These are phyloP conservation scores for Neopipo cinnamomea DNA, from an alignment of 2,113 vertebrate species.

Conservation along the genomic window DNA sequence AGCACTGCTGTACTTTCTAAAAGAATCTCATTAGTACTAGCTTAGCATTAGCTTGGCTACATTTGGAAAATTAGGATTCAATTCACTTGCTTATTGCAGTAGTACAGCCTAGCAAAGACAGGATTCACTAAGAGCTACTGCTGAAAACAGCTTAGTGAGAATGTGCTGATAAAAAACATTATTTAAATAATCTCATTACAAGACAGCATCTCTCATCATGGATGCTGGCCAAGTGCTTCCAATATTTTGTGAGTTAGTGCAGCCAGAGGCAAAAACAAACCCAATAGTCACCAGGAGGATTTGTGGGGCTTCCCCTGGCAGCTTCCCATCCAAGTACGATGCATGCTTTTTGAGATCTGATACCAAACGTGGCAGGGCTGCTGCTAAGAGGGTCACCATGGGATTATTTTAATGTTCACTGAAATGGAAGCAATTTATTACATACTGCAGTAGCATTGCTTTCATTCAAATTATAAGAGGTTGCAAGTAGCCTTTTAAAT, in stretches of 20 bases:
- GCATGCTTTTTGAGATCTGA: slow-evolving; percentile 53
- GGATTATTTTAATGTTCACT: slow-evolving; percentile 58
- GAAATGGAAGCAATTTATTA: slow-evolving; percentile 67
- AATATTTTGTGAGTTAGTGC: slow-evolving; percentile 42
- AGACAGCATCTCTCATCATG: slow-evolving; percentile 26
- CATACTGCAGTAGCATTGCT: background rate
- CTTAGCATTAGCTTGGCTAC: background rate
- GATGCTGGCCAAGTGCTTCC: slow-evolving; percentile 46
- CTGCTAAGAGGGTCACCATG: slow-evolving; percentile 36
- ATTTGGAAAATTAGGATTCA: background rate
- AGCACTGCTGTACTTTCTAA: background rate
- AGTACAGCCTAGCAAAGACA: background rate
- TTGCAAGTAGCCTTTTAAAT: slow-evolving; percentile 59
- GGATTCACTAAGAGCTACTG: background rate
- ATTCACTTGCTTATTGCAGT: background rate
- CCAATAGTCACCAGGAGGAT: slow-evolving; percentile 20
- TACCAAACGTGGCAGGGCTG: slow-evolving; percentile 51
- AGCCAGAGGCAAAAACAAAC: slow-evolving; percentile 67
- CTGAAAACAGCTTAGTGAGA: background rate
- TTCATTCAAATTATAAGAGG: slow-evolving; percentile 48
- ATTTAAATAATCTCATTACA: slow-evolving; percentile 24
- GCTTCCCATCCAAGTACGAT: background rate
- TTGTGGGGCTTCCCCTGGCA: slow-evolving; percentile 55
- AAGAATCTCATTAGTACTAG: background rate
- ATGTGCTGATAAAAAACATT: background rate